Base-by-base conservation (phyloP, 2,113 vertebrate genomes). In the Eulemur rufifrons region DNA sequence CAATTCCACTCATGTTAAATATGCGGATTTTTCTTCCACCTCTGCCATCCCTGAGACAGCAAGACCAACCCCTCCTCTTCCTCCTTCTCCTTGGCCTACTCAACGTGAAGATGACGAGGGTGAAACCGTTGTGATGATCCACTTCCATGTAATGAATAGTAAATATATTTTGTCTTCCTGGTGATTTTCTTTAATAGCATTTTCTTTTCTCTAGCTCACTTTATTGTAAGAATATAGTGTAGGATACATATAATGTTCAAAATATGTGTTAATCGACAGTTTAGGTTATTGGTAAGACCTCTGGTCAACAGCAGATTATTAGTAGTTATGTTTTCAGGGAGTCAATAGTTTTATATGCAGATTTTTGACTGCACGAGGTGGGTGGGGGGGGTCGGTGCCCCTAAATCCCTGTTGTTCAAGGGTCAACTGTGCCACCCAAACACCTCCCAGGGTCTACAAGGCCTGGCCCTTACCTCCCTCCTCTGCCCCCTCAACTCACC, bases 401-500 rank as follows among this genome's bases (percentile, higher is more conserved):
- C 42, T 17, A 76, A 76, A 9, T 32, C 1, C 17, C 27, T 77
- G 17, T 8, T 21, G 29, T 34, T 77, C 8, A 10, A 29, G 27
- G 27, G 42, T 76, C 14, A 47, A 29, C 20, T 47, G 27, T 76
- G 15, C 32, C 42, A 69, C 37, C 37, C 50, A 66, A 59, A 29
- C 2, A 29, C 25, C 25, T 66, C 34, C 15, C 14, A 50, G 45
- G 37, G 0, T 63, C 54, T 29, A 39, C 1, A 39, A 63, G 52
- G 37, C 54, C 23, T 87, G 1, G 1, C 8, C 23, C n/a, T 68
- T 25, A 12, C 25, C 83, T 56, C 39, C 17, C 6, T 71, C 52
- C 27, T 59, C 6, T 8, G 0, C 37, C 21, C 56, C 10, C 23
- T 76, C 6, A 0, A 6, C 12, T 69, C 12, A 50, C 29, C 29